These are phyloP conservation scores for Cercocebus atys DNA, from an alignment of 2,113 vertebrate genomes.

Conservation along the genomic window DNA sequence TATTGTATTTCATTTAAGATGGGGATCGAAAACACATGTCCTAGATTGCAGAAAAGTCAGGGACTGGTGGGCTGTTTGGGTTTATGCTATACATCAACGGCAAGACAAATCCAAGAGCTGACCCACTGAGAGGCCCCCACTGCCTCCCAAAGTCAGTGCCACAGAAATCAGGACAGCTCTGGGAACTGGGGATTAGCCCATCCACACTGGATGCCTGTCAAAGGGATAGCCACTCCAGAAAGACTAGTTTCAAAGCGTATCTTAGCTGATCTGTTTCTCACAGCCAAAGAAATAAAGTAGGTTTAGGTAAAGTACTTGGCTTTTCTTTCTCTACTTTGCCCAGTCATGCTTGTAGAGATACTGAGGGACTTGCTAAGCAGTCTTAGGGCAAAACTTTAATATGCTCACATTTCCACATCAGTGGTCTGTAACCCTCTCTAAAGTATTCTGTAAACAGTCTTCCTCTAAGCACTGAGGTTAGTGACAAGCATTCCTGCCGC, in stretches of 20 bases:
- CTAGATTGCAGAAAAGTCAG: neutral
- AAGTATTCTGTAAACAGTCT: neutral
- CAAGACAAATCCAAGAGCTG: neutral
- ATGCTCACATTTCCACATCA: neutral
- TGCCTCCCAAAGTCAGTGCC: neutral
- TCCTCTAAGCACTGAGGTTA: neutral
- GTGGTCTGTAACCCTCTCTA: neutral
- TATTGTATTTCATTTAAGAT: neutral
- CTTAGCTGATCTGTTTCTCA: neutral
- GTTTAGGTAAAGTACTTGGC: neutral
- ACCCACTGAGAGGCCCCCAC: neutral
- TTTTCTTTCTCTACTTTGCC: conserved; percentile 9
- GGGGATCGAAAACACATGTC: neutral
- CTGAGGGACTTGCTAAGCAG: neutral
- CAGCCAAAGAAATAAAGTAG: neutral
- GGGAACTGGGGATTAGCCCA: neutral
- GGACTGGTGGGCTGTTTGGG: neutral
- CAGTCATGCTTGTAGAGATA: neutral
- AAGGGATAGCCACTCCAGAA: neutral
- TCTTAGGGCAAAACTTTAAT: neutral
- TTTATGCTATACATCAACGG: neutral
- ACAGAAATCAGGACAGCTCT: neutral
- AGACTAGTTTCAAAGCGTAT: neutral
- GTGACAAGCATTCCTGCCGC: neutral
- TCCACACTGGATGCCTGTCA: neutral